These are phyloP conservation scores for Astyanax mexicanus DNA, from an alignment of 2,797 vertebrate species.

Conservation along the genomic window DNA sequence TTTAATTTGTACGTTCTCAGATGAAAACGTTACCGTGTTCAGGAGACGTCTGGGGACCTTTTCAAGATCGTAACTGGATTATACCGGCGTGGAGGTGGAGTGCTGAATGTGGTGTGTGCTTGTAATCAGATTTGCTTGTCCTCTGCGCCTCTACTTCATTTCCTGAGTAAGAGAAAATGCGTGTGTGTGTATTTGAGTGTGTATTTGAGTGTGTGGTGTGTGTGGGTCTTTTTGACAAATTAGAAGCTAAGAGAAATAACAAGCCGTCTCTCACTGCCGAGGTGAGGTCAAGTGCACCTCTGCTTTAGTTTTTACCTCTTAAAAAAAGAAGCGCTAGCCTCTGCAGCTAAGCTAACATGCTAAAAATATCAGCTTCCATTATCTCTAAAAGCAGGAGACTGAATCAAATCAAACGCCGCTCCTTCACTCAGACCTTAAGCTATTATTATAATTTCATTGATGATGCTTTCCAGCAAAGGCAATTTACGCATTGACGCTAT, in stretches of 20 bases:
- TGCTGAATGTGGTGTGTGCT: slow-evolving; percentile 14
- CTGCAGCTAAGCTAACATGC: neutral
- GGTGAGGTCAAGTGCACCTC: neutral
- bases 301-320: neutral
- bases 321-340: neutral
- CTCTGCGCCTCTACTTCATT: slow-evolving; percentile 16
- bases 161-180: slow-evolving; percentile 16
- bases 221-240: slow-evolving; percentile 31
- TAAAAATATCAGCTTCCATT: slow-evolving; percentile 6
- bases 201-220: neutral
- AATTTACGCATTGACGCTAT: no score
- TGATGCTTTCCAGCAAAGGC: no score
- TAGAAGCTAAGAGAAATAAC: slow-evolving; percentile 14
- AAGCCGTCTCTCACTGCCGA: neutral
- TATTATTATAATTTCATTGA: no score
- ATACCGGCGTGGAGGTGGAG: slow-evolving; percentile 16
- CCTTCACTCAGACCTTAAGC: no score
- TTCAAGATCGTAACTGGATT: slow-evolving; percentile 40
- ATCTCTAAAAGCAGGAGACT: neutral
- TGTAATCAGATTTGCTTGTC: slow-evolving; percentile 52
- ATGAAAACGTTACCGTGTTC: neutral
- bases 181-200: neutral
- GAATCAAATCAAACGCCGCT: neutral
- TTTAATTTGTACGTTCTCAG: slow-evolving; percentile 4
- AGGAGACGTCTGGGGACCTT: slow-evolving; percentile 28